Percentiles rank a stretch among this genome's conserved stretches.
These are phyloP conservation scores for Drosophila kambysellisi DNA, from an alignment of 2,888 invertebrate genomes.

Conservation along the genomic window DNA sequence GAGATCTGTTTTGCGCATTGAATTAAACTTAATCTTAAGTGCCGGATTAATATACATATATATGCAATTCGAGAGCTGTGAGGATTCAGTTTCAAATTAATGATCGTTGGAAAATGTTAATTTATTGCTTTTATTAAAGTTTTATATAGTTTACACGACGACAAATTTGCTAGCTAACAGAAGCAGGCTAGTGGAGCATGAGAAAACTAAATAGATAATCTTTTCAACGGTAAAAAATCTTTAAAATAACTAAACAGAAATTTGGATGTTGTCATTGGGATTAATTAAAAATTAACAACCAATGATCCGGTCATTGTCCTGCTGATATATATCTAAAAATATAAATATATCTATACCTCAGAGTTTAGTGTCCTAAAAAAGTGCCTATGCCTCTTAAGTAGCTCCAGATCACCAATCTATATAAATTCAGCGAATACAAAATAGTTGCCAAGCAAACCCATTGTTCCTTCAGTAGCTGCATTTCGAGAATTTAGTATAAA, in stretches of 20 bases:
- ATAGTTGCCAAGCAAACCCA: background rate
- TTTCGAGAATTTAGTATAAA: constrained; percentile 20
- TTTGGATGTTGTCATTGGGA: background rate
- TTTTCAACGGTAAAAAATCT: background rate
- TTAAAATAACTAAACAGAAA: background rate
- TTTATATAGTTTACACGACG: background rate
- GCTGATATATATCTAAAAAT: background rate
- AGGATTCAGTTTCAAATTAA: background rate
- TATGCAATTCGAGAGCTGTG: constrained; percentile 23
- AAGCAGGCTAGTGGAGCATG: background rate
- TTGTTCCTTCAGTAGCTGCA: background rate
- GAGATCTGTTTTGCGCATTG: constrained; percentile 67
- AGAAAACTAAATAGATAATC: background rate
- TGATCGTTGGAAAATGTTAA: background rate
- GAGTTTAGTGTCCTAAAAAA: background rate
- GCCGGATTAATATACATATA: constrained; percentile 50
- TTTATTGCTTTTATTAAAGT: background rate
- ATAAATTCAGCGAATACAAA: background rate
- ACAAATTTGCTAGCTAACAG: background rate
- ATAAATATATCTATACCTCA: background rate
- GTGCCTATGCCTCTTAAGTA: background rate
- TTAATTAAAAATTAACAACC: background rate
- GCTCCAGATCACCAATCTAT: background rate
- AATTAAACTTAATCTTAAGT: constrained; percentile 43
- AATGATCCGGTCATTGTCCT: background rate